Conservation (phyloP, 2,888 invertebrate species). For the Drosophila prostipennis region DNA sequence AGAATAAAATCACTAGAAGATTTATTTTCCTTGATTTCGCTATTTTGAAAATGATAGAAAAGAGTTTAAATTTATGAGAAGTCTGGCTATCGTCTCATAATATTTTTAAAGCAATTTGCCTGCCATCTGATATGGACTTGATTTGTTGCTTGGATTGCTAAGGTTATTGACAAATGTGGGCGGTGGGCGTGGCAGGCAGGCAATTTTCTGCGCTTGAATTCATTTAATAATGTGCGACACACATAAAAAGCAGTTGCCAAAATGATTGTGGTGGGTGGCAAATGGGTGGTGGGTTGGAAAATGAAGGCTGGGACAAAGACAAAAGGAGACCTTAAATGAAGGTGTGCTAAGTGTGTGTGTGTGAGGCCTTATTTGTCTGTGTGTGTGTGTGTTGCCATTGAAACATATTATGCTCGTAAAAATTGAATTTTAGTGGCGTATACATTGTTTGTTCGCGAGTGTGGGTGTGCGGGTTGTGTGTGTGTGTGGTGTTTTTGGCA, state of each 20-base stretch:
- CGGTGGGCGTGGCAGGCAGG: conserved; percentile 25
- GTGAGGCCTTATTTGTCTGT: too few species aligned
- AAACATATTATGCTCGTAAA: conserved; percentile 78
- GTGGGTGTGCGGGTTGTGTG: conserved; percentile 11
- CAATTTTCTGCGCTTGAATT: conserved; percentile 76
- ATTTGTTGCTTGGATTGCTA: conserved; percentile 17
- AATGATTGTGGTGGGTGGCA: conserved; percentile 60
- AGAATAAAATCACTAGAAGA: too few species aligned
- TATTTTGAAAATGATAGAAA: conserved; percentile 15
- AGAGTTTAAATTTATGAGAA: conserved; percentile 16
- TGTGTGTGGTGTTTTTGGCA: conserved; percentile 54
- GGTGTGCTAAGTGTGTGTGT: conserved; percentile 33
- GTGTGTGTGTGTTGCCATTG: conserved; percentile 68
- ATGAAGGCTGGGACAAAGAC: conserved; percentile 21
- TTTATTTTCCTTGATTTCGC: too few species aligned
- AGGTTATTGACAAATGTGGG: conserved; percentile 7
- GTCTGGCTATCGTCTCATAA: neutral
- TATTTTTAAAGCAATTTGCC: conserved; percentile 25
- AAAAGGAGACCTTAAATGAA: conserved; percentile 30
- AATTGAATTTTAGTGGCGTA: conserved; percentile 75
- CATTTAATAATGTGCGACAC: conserved; percentile 78
- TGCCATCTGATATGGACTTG: conserved; percentile 27
- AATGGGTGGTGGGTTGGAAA: conserved; percentile 16
- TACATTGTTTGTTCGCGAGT: conserved; percentile 39
- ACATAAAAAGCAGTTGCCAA: conserved; percentile 76